Base-by-base conservation (phyloP, 2,888 invertebrate species). In the Temnothorax unifasciatus region DNA sequence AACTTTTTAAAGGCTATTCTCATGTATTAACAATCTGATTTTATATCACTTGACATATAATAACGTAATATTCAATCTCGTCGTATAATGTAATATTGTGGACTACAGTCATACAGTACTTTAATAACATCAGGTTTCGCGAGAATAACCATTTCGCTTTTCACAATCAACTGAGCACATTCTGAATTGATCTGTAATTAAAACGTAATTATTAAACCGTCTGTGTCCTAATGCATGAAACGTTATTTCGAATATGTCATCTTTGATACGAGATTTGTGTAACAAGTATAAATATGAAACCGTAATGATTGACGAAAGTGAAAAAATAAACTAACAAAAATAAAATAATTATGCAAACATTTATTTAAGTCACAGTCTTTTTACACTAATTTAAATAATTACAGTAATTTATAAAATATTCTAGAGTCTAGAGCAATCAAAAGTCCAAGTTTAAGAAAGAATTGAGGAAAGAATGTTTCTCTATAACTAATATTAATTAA, bases 401-500 rank as follows among this genome's bases (percentile, higher is more conserved):
- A 4, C 34, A 47, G 47, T 21, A 47, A 74, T 34, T 61, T 34
- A 61, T 34, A n/a, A 61, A 34, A 13, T 4, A 34, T 3, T 47
- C 0, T 9, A 13, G 34, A 34, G n/a, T 47, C 0, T 9, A 13
- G 34, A 34, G n/a, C n/a, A 77, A 66, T 66, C 29, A 52, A 34
- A 34, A 77, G 13, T n/a, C 9, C 13, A n/a, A 66, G n/a, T 63
- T 64, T 18, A 13, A 64, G 6, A 66, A 15, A 18, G 21, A 52
- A 29, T 29, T 29, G 3, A 29, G 3, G 21, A 34, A 15, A 41
- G 11, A 52, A 38, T 29, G 15, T 44, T 54, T 29, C 3, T 18
- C 18, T 47, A n/a, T 44, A 66, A 77, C 54, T 54, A n/a, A n/a
- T n/a, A 66, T 66, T 18, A 41, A 66, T 66, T 64, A 52, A 44